These are phyloP conservation scores for Baccha elongata DNA, from an alignment of 2,888 invertebrate species.

Conservation along the genomic window DNA sequence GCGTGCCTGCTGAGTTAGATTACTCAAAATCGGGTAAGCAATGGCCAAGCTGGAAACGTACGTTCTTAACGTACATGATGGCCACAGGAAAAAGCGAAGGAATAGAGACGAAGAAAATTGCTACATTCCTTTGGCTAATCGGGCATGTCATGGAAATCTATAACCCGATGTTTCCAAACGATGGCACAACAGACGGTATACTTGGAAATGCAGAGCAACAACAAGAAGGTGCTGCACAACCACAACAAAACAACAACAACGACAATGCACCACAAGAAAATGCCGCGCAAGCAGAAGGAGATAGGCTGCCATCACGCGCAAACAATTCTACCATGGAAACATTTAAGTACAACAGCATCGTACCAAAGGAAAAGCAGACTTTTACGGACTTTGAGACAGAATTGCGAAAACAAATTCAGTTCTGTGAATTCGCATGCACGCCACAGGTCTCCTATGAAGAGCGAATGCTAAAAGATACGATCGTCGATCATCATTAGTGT, in stretches of 20 bases:
- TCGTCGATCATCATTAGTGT: constrained; percentile 53
- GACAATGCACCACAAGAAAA: no score
- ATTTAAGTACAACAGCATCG: constrained; percentile 32
- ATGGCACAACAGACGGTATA: constrained; percentile 75
- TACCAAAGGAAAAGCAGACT: constrained; percentile 61
- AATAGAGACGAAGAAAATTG: not conserved
- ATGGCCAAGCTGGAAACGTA: constrained; percentile 13
- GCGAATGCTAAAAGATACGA: constrained; percentile 66
- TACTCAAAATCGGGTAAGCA: not conserved
- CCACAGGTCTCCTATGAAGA: constrained; percentile 41
- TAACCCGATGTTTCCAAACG: not conserved
- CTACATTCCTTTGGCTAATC: not conserved
- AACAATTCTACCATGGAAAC: no score
- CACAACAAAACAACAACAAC: no score
- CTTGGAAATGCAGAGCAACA: constrained; percentile 69
- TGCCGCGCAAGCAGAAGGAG: no score
- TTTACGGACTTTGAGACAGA: constrained; percentile 65
- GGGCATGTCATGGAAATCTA: not conserved
- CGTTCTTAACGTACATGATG: constrained; percentile 4
- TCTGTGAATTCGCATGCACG: constrained; percentile 60
- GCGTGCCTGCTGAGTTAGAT: not conserved
- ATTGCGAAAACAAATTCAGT: constrained; percentile 50
- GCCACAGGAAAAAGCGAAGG: constrained; percentile 3
- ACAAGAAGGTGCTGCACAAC: no score
- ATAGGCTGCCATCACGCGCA: no score